Evolutionary conservation across 1,140 invertebrate species (phyloP), one percentile per base, ranked within the genome.

Genomic region (Bombus confusus): DNA sequence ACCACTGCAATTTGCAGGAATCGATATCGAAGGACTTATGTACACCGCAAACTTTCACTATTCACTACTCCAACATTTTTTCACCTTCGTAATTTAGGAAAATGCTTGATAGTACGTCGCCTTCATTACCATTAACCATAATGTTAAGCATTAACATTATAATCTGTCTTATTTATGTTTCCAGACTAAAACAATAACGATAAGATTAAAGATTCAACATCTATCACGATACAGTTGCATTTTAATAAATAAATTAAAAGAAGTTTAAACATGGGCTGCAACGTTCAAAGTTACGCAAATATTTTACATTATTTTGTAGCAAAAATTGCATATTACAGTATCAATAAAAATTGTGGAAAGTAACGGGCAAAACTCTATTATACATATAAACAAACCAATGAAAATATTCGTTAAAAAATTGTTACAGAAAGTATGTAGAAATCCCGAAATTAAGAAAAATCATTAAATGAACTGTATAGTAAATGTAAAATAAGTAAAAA

Each of bases 11-110:
- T 82, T 86, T 88, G 28, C 69, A 66, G 71, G 62, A 90, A 90
- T 90, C 88, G 86, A 90, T 90, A 90, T 83, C 81, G 69, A 72
- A 80, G 80, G 69, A 78, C 81, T 86, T 80, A 47, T 22, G 47
- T 52, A 52, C 68, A 83, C 80, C 64, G 57, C 28, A 25, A 41
- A 74, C 62, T 68, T 74, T 74, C 77, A 57, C 71, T 74, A 39
- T 31, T 34, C 25, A n/a, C 31, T 47, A 34, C 28, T 39, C 43
- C 12, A 41, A 39, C 2, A 81, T n/a, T 68, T 31, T 3, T 22
- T 34, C 83, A 74, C 73, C 31, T 41, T 80, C n/a, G 28, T 4
- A 10, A 22, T 69, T 34, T n/a, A 37, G 15, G 22, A 66, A 41
- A 37, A 10, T 59, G 15, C 12, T 18, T 43, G n/a, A 71, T 39